Conservation (phyloP, 2,888 invertebrate genomes). For the Aplocera efformata region DNA sequence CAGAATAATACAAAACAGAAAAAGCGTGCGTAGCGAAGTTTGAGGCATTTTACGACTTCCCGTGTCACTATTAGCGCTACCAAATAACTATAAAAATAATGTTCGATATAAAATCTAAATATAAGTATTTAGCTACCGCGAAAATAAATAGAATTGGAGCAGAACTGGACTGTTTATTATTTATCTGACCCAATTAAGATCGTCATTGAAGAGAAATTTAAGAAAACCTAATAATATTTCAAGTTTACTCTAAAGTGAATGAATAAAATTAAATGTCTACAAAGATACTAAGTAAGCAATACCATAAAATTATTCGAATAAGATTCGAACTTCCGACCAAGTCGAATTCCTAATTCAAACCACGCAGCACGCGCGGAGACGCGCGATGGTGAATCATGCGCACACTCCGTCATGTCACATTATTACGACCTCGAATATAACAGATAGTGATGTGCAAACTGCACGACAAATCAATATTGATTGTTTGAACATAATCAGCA, state of each 20-base stretch:
- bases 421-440: slow-evolving; percentile 64
- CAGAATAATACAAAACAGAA: not conserved
- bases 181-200: not conserved
- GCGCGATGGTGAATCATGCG: slow-evolving; percentile 62
- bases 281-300: too few relatives aligned
- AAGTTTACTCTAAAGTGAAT: too few relatives aligned
- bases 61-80: slow-evolving; percentile 52
- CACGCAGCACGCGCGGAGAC: slow-evolving; percentile 48
- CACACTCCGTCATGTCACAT: slow-evolving; percentile 62
- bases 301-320: too few relatives aligned
- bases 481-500: not conserved
- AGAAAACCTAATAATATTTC: too few relatives aligned
- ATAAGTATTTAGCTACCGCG: slow-evolving; percentile 33
- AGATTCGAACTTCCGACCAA: not conserved
- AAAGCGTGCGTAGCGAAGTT: slow-evolving; percentile 5
- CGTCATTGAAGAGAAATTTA: too few relatives aligned
- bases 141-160: slow-evolving; percentile 23
- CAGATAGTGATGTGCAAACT: slow-evolving; percentile 42
- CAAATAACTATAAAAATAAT: slow-evolving; percentile 60
- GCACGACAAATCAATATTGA: slow-evolving; percentile 33
- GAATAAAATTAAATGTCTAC: too few relatives aligned
- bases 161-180: slow-evolving; percentile 5
- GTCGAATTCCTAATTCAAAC: slow-evolving; percentile 19
- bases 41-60: slow-evolving; percentile 66
- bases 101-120: slow-evolving; percentile 54